Percentiles rank a stretch among this genome's conserved stretches.
Evolutionary conservation across 2,888 invertebrate species (phyloP).

Genomic region (Parnassius orleans): DNA sequence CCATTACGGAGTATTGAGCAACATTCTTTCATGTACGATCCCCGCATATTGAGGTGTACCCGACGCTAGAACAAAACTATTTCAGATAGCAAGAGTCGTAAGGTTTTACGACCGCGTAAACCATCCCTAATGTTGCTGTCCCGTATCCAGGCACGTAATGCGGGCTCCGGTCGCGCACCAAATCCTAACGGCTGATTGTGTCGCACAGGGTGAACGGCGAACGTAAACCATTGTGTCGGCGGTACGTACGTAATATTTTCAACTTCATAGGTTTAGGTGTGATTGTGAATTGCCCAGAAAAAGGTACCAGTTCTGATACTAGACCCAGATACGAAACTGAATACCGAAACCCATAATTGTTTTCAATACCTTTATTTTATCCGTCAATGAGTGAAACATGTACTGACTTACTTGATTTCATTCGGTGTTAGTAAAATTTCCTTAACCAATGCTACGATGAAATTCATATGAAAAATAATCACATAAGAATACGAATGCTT

Average conservation of each 20-base stretch:
- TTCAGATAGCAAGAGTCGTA: slow-evolving; percentile 14
- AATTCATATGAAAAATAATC: too few relatives aligned
- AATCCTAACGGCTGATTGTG: slow-evolving; percentile 12
- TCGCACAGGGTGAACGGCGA: slow-evolving; percentile 4
- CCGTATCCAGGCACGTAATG: slow-evolving; percentile 10
- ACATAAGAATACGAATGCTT: too few relatives aligned
- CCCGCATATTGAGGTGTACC: slow-evolving; percentile 1
- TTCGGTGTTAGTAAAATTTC: too few relatives aligned
- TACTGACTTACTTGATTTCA: too few relatives aligned
- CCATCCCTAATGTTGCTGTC: slow-evolving; percentile 10
- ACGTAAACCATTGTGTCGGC: slow-evolving; percentile 2
- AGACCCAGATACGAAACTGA: too few relatives aligned
- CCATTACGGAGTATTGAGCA: slow-evolving; percentile 3
- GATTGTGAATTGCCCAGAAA: neutral
- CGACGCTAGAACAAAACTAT: slow-evolving; percentile 14
- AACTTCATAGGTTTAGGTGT: neutral
- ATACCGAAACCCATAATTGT: too few relatives aligned
- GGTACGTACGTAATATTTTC: neutral
- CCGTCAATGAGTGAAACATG: too few relatives aligned
- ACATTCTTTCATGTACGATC: slow-evolving; percentile 11
- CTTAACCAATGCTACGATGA: too few relatives aligned
- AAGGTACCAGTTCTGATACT: too few relatives aligned
- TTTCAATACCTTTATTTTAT: too few relatives aligned
- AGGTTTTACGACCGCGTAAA: slow-evolving; percentile 11
- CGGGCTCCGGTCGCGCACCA: slow-evolving; percentile 2